Percentiles rank a stretch among this genome's conserved stretches.
Conservation (phyloP, 2,797 vertebrate genomes). For the Phoxinus dragarum region DNA sequence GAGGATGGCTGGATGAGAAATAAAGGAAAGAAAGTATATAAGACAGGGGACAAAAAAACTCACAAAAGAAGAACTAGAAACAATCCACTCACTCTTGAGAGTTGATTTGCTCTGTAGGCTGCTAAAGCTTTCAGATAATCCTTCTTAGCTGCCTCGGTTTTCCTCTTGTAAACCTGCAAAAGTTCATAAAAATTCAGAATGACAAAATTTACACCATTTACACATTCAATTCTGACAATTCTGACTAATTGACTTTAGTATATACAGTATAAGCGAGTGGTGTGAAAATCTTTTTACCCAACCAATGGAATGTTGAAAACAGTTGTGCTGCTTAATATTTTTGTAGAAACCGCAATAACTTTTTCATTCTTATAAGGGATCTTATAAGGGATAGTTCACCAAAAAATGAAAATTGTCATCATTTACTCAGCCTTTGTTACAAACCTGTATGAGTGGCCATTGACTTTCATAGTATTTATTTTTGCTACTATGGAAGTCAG, state of each 20-base stretch:
- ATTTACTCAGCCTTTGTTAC: too few species aligned
- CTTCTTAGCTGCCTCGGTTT: conserved; percentile 91
- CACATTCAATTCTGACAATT: not conserved
- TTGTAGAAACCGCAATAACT: not conserved
- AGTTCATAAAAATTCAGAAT: not conserved
- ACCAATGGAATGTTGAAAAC: not conserved
- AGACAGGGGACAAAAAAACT: not conserved
- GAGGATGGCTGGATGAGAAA: conserved; percentile 75
- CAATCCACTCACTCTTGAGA: conserved; percentile 79
- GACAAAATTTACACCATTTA: not conserved
- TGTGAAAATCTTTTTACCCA: not conserved
- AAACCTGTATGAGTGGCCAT: too few species aligned
- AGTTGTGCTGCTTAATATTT: not conserved
- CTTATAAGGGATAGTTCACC: too few species aligned
- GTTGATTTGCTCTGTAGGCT: conserved; percentile 83
- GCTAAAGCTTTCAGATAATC: conserved; percentile 90
- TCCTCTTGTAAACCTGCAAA: conserved; percentile 90
- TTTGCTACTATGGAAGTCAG: too few species aligned
- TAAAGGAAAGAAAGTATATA: not conserved
- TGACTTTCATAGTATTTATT: too few species aligned
- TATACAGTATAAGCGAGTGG: not conserved
- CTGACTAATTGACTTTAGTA: too few species aligned
- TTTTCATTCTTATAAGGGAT: not conserved
- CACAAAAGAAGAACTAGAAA: not conserved
- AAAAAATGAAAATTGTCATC: too few species aligned